These are phyloP conservation scores for Mycteria americana DNA, from an alignment of 2,797 vertebrate species.

Conservation along the genomic window DNA sequence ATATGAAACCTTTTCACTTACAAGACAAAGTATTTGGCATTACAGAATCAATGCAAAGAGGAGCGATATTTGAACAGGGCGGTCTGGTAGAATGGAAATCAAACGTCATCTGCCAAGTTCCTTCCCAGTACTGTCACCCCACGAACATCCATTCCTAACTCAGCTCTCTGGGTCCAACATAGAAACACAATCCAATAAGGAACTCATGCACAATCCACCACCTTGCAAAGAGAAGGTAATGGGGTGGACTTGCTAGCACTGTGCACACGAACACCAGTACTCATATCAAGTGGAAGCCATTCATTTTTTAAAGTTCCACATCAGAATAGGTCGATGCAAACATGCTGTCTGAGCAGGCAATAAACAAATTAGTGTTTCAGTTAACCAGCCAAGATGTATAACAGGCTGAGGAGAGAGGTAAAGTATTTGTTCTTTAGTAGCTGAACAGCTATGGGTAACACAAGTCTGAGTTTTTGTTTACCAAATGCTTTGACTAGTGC, in stretches of 20 bases:
- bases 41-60: background rate
- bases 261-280: too few relatives aligned
- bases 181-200: background rate
- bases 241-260: background rate
- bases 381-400: background rate
- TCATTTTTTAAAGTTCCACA: background rate
- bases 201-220: background rate
- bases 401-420: background rate
- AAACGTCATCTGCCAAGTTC: background rate
- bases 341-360: background rate
- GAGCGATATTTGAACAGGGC: background rate
- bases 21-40: background rate
- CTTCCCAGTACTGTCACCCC: background rate
- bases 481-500: background rate
- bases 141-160: background rate
- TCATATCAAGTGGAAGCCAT: background rate
- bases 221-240: background rate
- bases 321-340: background rate
- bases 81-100: background rate
- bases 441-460: background rate
- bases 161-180: background rate
- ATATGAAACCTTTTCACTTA: background rate
- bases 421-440: background rate
- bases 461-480: background rate
- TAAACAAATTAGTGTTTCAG: background rate